A percentile compares a stretch with the other conserved stretches of the same genome.
phyloP scores from a whole-genome alignment of 2,888 invertebrate species.

The Drosophila hamatofila region DNA sequence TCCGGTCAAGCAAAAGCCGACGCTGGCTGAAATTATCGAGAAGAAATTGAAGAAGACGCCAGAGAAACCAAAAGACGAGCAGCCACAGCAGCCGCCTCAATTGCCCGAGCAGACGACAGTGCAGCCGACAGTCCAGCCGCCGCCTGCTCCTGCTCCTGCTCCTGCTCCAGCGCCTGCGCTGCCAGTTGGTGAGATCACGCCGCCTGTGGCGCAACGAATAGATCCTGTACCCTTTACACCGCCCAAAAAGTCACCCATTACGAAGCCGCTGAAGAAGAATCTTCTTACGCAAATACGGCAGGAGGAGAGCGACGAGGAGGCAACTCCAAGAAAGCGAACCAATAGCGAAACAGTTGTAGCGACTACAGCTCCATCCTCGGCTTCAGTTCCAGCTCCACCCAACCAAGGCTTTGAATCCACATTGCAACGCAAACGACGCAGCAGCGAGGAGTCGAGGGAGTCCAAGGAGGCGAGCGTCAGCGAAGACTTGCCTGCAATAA shows the following conservation, averaged over 20 bases:
- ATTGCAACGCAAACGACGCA: conserved; percentile 79
- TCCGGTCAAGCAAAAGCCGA: conserved; percentile 68
- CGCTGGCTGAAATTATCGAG: conserved; percentile 80
- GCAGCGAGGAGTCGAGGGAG: conserved; percentile 70
- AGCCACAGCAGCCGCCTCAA: background rate
- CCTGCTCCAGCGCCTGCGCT: background rate
- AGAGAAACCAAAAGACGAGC: conserved; percentile 54
- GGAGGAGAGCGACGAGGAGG: conserved; percentile 77
- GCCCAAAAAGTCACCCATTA: conserved; percentile 74
- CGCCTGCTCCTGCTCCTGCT: background rate
- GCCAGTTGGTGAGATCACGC: conserved; percentile 19
- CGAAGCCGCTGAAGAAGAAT: conserved; percentile 81
- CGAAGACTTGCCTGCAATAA: conserved; percentile 52
- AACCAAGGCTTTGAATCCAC: conserved; percentile 31
- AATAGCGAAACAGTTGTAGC: conserved; percentile 63
- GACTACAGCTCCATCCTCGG: conserved; percentile 1
- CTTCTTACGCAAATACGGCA: conserved; percentile 75
- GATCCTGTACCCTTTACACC: conserved; percentile 36
- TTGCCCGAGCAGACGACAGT: background rate
- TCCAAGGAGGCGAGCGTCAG: conserved; percentile 39
- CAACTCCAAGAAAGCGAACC: conserved; percentile 72
- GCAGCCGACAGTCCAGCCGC: background rate
- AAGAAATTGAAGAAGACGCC: conserved; percentile 78
- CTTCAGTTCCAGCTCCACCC: conserved; percentile 8
- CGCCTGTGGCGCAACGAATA: conserved; percentile 12